Conservation (phyloP, 1,140 invertebrate genomes). For the Trichonephila clavata region DNA sequence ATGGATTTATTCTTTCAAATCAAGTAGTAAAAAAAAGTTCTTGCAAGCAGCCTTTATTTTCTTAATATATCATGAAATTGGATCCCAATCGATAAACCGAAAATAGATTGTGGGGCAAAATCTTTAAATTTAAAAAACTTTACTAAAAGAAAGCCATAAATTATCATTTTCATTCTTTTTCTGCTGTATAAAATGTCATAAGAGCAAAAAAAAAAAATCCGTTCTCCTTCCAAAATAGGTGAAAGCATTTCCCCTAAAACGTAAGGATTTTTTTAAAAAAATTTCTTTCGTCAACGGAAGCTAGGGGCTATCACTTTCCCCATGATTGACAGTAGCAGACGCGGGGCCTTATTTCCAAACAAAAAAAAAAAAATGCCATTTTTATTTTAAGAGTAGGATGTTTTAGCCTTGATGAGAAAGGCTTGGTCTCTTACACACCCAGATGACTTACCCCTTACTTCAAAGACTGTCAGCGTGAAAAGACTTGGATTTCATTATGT, state of each 20-base stretch:
- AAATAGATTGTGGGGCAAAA: too few relatives aligned
- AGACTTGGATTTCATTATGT: too few relatives aligned
- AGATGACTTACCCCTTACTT: neutral
- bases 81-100: too few relatives aligned
- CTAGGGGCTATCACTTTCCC: neutral
- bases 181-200: too few relatives aligned
- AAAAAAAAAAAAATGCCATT: neutral
- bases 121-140: too few relatives aligned
- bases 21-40: too few relatives aligned
- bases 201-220: neutral
- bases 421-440: neutral
- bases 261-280: neutral
- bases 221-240: neutral
- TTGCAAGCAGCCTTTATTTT: too few relatives aligned
- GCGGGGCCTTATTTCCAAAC: neutral
- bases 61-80: too few relatives aligned
- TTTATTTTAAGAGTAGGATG: neutral
- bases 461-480: too few relatives aligned
- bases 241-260: neutral
- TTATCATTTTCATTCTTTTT: too few relatives aligned
- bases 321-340: slow-evolving; percentile 13
- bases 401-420: neutral
- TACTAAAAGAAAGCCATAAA: too few relatives aligned
- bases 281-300: neutral
- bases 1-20: too few relatives aligned